phyloP scores from a whole-genome alignment of 1,140 invertebrate genomes.

The Drosophila lowei region DNA sequence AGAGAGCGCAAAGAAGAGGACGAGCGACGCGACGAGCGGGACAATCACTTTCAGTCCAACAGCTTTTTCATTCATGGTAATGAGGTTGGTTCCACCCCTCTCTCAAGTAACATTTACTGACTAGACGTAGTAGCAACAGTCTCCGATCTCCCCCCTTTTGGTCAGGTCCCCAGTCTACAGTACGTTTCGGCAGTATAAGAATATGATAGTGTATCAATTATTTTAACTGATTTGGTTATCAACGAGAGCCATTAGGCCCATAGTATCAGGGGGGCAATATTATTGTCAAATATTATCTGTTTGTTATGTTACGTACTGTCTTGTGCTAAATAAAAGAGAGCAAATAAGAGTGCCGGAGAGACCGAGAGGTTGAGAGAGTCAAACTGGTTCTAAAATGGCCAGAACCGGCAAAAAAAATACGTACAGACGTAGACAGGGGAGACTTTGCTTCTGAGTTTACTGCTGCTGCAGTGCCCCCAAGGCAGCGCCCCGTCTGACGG shows the following conservation, averaged over 20 bases:
- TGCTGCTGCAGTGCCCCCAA: too few species aligned
- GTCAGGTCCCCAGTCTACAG: neutral
- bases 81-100: constrained; percentile 27
- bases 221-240: neutral
- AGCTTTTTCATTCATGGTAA: constrained; percentile 70
- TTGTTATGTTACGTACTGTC: constrained; percentile 16
- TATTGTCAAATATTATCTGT: too few species aligned
- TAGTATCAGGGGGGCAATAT: neutral
- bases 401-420: constrained; percentile 13
- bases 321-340: constrained; percentile 13
- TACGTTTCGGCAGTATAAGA: constrained; percentile 2
- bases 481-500: too few species aligned
- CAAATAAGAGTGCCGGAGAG: neutral
- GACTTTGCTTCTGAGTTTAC: neutral
- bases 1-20: constrained; percentile 35
- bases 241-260: too few species aligned
- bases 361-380: constrained; percentile 1
- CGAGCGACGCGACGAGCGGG: constrained; percentile 27
- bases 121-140: constrained; percentile 10
- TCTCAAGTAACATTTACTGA: constrained; percentile 8
- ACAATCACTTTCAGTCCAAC: constrained; percentile 49
- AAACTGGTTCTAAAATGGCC: constrained; percentile 37
- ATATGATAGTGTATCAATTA: neutral
- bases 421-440: constrained; percentile 3
- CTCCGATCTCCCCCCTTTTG: constrained; percentile 3